Evolutionary conservation across 2,113 vertebrate species (phyloP), one percentile per base, ranked within the genome.

Genomic region (Alectura lathami): DNA sequence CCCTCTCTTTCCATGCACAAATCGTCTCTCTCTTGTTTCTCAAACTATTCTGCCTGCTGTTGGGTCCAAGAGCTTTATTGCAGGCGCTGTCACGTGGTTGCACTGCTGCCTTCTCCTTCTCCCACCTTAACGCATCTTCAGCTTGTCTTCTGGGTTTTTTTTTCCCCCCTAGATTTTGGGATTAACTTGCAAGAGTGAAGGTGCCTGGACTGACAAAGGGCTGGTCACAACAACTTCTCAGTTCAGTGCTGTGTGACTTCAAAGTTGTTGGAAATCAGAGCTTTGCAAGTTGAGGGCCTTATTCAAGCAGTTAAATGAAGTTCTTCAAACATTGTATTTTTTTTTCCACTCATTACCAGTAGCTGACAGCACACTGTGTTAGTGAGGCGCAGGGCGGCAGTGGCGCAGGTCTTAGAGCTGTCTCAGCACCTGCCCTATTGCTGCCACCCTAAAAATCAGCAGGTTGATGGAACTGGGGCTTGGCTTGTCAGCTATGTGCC

Each of bases 141-240:
- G 7, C 40, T 8, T 0, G 0, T 17, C 43, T 43, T 80, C 30
- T 79, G 54, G n/a, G n/a, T n/a, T n/a, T n/a, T n/a, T n/a, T n/a
- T n/a, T n/a, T n/a, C n/a, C n/a, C n/a, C n/a, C n/a, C n/a, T n/a
- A 1, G 56, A 42, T 81, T 63, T 81, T 5, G 26, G 43, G 16
- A 8, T 84, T 89, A 38, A 10, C 36, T 72, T 86, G 64, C 29
- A 68, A 88, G 23, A 62, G 40, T 21, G 63, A 47, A 83, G n/a
- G 43, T 1, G 3, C 26, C 32, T 47, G 47, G 30, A 70, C 36
- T 88, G 47, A 72, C 36, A 64, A 79, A 86, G 14, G 7, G 38
- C 4, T 90, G 51, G 22, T 81, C 32, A 1, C 72, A 53, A 92
- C 78, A 72, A 17, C 45, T 77, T 88, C 27, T 11, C 45, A 32